Percentiles rank a stretch among this genome's conserved stretches.
Conservation (phyloP, 2,888 invertebrate genomes). For the Apoderus coryli region DNA sequence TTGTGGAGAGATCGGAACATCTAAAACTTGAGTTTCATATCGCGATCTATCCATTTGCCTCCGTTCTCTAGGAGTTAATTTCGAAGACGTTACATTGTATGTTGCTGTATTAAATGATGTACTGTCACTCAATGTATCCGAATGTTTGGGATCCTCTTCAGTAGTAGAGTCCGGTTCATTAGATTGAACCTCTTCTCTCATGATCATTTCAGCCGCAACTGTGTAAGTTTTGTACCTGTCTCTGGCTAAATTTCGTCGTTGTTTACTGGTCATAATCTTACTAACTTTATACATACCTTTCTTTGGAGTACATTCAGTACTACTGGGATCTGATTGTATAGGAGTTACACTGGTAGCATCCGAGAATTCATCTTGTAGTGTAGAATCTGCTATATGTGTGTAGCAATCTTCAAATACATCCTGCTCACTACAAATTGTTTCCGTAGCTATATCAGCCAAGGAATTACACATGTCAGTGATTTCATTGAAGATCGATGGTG, state of each 20-base stretch:
- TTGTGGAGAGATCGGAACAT: slow-evolving; percentile 20
- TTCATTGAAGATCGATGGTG: slow-evolving; percentile 55
- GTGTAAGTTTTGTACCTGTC: slow-evolving; percentile 76
- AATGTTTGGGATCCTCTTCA: slow-evolving; percentile 11
- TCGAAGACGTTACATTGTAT: slow-evolving; percentile 14
- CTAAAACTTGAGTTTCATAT: slow-evolving; percentile 51
- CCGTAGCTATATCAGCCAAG: slow-evolving; percentile 37
- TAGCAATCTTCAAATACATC: slow-evolving; percentile 30
- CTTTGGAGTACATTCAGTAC: slow-evolving; percentile 63
- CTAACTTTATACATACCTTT: slow-evolving; percentile 35
- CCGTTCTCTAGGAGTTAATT: slow-evolving; percentile 49
- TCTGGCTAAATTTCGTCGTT: slow-evolving; percentile 56
- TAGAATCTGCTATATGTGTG: slow-evolving; percentile 37
- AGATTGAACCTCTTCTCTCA: slow-evolving; percentile 30
- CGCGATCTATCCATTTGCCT: slow-evolving; percentile 49
- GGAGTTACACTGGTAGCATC: slow-evolving; percentile 45
- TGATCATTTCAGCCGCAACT: slow-evolving; percentile 47
- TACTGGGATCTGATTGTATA: slow-evolving; percentile 52
- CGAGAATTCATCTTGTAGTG: slow-evolving; percentile 26
- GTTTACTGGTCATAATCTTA: slow-evolving; percentile 54
- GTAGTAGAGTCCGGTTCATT: slow-evolving; percentile 8
- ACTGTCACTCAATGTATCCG: slow-evolving; percentile 12
- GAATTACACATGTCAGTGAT: slow-evolving; percentile 41
- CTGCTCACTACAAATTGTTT: slow-evolving; percentile 30
- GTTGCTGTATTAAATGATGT: slow-evolving; percentile 16